phyloP scores from a whole-genome alignment of 2,797 vertebrate genomes.

The Diglossa cyanea region DNA sequence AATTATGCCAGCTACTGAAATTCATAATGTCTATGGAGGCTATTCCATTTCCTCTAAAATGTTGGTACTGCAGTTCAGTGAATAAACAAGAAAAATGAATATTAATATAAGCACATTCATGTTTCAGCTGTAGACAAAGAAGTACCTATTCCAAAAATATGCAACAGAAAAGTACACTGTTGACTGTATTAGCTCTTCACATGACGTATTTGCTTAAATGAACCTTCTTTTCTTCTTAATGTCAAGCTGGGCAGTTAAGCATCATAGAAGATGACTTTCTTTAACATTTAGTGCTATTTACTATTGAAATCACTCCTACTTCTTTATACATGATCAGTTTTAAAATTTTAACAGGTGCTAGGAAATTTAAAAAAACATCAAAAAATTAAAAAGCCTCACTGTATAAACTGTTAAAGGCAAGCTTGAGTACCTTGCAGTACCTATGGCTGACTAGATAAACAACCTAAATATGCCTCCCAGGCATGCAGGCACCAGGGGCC shows the following conservation, averaged over 20 bases:
- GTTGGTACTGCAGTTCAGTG: conserved; percentile 78
- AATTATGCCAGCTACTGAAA: conserved; percentile 85
- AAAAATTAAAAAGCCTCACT: conserved; percentile 76
- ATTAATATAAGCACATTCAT: conserved; percentile 75
- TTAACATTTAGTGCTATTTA: conserved; percentile 76
- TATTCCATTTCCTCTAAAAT: conserved; percentile 81
- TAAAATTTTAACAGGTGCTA: conserved; percentile 83
- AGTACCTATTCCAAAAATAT: conserved; percentile 71
- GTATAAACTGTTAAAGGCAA: conserved; percentile 81
- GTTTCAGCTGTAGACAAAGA: conserved; percentile 74
- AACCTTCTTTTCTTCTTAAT: conserved; percentile 73
- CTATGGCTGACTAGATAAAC: conserved; percentile 83
- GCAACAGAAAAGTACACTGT: conserved; percentile 59
- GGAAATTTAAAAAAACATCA: conserved; percentile 76
- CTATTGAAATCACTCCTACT: conserved; percentile 73
- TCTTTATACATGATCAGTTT: conserved; percentile 80
- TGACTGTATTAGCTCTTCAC: conserved; percentile 67
- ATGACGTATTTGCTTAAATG: conserved; percentile 71
- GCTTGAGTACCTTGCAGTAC: conserved; percentile 79
- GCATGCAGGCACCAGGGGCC: conserved; percentile 80
- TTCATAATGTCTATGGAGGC: conserved; percentile 83
- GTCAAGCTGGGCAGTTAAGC: conserved; percentile 75
- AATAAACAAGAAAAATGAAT: conserved; percentile 81
- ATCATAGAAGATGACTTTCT: conserved; percentile 75
- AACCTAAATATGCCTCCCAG: conserved; percentile 83